Evolutionary conservation across 2,113 vertebrate species (phyloP), one percentile per base, ranked within the genome.

Genomic region (Oncorhynchus mykiss): DNA sequence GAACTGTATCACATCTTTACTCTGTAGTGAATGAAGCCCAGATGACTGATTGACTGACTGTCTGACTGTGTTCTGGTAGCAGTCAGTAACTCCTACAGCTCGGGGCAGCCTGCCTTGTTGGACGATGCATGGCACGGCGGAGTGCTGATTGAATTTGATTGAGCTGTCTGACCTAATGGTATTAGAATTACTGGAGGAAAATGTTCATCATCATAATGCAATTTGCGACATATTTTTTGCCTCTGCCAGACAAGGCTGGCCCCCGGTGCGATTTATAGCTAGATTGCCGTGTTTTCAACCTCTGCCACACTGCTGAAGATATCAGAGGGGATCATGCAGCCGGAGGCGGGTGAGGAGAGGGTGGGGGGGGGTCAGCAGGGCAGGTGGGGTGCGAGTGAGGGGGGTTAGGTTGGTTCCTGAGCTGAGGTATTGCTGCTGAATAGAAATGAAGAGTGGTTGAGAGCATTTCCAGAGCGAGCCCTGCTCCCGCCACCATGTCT

Each of bases 121-220:
- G 25, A 12, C 2, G 5, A 8, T 54, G 1, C 51, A 18, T 1
- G 16, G 16, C 51, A 54, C 51, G 14, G 27, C 57, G 6, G 24
- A 68, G 13, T 48, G 18, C 79, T 78, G 73, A 84, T 81, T 79
- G 72, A 74, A 77, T 81, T 34, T 77, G 77, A 81, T 79, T 73
- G 76, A 78, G 72, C 82, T 79, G 75, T 82, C 75, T 70, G 73
- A 74, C 67, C 39, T 86, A 86, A 86, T 76, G 80, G 71, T 27
- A 84, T 84, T 81, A 84, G 80, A 70, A 78, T 82, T 76, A 77
- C 72, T 49, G 75, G 51, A 79, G 74, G 81, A 74, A 84, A 88
- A 88, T 82, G 80, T 81, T 79, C 79, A 79, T 81, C 74, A 78
- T 88, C 74, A 54, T 79, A 82, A 84, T 81, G 71, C 57, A 77